Evolutionary conservation across 2,888 invertebrate genomes (phyloP).

Genomic region (Melinaea menophilus): DNA sequence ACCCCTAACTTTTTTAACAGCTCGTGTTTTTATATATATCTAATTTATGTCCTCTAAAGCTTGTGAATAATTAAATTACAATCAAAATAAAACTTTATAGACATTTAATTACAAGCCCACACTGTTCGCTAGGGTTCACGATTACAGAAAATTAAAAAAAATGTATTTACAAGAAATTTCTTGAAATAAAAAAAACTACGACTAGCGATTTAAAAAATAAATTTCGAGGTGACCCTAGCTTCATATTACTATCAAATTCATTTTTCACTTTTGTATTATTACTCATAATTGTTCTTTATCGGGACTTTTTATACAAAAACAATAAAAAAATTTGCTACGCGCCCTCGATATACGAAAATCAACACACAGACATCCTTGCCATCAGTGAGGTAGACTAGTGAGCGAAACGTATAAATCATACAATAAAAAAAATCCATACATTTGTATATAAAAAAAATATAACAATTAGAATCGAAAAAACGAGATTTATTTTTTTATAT

Average conservation of each 20-base stretch:
- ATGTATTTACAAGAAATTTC: not conserved
- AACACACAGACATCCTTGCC: not conserved
- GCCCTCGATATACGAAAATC: not conserved
- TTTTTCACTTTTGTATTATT: constrained; percentile 13
- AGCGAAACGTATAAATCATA: not conserved
- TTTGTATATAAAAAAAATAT: not conserved
- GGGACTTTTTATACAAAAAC: not conserved
- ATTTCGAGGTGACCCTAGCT: no score
- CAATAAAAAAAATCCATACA: not conserved
- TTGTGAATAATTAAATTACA: no score
- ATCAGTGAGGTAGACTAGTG: constrained; percentile 2
- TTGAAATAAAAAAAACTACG: constrained; percentile 3
- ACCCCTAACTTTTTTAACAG: no score
- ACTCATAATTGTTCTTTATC: constrained; percentile 4
- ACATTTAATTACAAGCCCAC: not conserved
- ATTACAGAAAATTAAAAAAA: constrained; percentile 9
- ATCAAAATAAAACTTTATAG: not conserved
- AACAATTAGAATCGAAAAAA: not conserved
- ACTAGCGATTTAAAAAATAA: not conserved
- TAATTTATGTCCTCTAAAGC: no score
- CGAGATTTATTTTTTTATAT: not conserved
- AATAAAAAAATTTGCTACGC: not conserved
- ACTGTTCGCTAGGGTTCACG: constrained; percentile 15
- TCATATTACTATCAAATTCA: constrained; percentile 2
- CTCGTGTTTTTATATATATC: no score